phyloP scores from a whole-genome alignment of 1,140 invertebrate species.

The Epicauta chinensis region DNA sequence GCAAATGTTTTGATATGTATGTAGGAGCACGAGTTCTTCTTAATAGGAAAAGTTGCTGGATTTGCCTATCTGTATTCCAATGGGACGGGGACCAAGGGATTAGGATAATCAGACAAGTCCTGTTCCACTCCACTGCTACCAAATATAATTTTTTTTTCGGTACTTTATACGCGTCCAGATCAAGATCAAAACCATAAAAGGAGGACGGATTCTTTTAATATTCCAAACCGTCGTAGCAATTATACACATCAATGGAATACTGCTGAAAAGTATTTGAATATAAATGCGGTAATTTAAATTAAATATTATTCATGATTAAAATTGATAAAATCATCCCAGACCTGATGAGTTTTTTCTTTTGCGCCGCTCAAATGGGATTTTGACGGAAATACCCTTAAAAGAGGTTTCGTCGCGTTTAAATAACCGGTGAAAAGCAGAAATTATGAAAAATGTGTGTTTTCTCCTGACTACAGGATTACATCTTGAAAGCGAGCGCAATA shows the following conservation, averaged over 20 bases:
- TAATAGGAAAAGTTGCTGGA: conserved; percentile 30
- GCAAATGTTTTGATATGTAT: conserved; percentile 32
- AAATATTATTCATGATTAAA: too few species aligned
- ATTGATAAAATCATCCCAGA: too few species aligned
- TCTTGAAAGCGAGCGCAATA: too few species aligned
- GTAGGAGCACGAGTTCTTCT: conserved; percentile 30
- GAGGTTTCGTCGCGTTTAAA: conserved; percentile 20
- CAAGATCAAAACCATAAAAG: too few species aligned
- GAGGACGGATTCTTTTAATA: conserved; percentile 6
- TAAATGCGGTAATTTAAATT: too few species aligned
- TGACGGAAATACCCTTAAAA: conserved; percentile 16
- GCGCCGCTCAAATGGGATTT: conserved; percentile 20
- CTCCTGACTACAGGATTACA: background rate
- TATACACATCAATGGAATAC: conserved; percentile 7
- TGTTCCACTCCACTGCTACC: conserved; percentile 20
- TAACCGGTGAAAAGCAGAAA: conserved; percentile 26
- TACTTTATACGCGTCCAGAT: too few species aligned
- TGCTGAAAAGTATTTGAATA: too few species aligned
- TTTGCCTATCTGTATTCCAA: conserved; percentile 29
- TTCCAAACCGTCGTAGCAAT: conserved; percentile 12
- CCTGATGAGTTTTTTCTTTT: too few species aligned
- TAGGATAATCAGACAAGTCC: conserved; percentile 29
- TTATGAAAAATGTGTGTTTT: conserved; percentile 31
- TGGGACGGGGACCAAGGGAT: conserved; percentile 25
- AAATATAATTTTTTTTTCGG: conserved; percentile 21